Base-by-base conservation (phyloP, 2,113 vertebrate genomes). In the Tiliqua scincoides region DNA sequence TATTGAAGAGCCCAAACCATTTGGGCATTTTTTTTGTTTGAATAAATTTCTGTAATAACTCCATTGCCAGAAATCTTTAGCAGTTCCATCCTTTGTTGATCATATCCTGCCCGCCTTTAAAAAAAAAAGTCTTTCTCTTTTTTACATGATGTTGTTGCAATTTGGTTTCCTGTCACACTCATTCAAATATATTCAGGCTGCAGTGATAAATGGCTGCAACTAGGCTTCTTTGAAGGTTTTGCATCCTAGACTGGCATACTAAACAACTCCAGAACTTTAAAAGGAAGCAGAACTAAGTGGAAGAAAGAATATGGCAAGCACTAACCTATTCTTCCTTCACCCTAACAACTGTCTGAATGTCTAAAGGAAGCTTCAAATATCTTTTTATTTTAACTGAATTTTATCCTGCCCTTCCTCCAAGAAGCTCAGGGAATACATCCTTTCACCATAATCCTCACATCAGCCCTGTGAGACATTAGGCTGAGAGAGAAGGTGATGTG, bases 121-220 rank as follows among this genome's bases (percentile, higher is more conserved):
- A 65, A 65, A 63, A 61, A 25, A 63, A 25, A 75, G 32, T 43
- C 37, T 2, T 1, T 40, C 43, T 48, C 30, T 62, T n/a, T n/a
- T 25, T 70, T 20, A 43, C 27, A 59, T n/a, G 7, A 7, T 8
- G 18, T 25, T 57, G 54, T 67, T 54, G 43, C 59, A n/a, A 54
- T 10, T 5, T 5, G 2, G 52, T 68, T 52, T 67, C 62, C 71
- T 37, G 6, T 52, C 25, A 85, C 30, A 92, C 88, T 90, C 70
- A 70, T 82, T 81, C 30, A 52, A 6, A 67, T 18, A 67, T 6
- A 52, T 68, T 82, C 43, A 25, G 43, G 43, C 30, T 54, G 4
- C n/a, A 2, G 40, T 32, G 63, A 43, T 68, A 68, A 54, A 81
- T 68, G 63, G 78, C 18, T 68, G 30, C 20, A 57, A 54, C 21